These are phyloP conservation scores for Cyanistes caeruleus DNA, from an alignment of 2,113 vertebrate genomes.

Conservation along the genomic window DNA sequence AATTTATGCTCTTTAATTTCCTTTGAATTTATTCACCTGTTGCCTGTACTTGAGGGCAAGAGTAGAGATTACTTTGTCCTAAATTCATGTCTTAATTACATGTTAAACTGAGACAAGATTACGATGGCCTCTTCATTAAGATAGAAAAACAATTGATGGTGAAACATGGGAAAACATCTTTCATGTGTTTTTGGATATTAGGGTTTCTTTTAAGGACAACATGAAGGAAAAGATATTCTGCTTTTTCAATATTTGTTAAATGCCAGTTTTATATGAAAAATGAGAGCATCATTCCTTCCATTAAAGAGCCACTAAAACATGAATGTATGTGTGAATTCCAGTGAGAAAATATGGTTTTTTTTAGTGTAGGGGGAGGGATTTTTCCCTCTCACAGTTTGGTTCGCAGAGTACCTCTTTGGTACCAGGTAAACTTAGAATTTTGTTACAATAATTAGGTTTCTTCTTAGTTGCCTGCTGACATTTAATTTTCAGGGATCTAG, in stretches of 20 bases:
- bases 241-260: neutral
- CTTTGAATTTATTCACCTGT: neutral
- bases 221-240: neutral
- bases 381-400: neutral
- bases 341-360: neutral
- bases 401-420: neutral
- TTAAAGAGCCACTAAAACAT: neutral
- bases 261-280: neutral
- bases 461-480: neutral
- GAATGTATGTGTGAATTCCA: neutral
- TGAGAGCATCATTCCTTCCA: neutral
- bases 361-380: neutral
- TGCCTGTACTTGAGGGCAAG: neutral
- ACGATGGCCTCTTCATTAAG: neutral
- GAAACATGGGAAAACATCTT: neutral
- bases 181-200: neutral
- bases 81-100: neutral
- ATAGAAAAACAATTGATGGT: neutral
- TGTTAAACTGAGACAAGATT: neutral
- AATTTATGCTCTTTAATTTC: neutral
- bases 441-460: neutral
- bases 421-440: neutral
- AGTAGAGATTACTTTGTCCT: neutral
- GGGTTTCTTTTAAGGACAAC: neutral
- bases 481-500: neutral